Evolutionary conservation across 92 coral and sea anemone genomes (phyloP).

Genomic region (Palythoa caribaeorum): DNA sequence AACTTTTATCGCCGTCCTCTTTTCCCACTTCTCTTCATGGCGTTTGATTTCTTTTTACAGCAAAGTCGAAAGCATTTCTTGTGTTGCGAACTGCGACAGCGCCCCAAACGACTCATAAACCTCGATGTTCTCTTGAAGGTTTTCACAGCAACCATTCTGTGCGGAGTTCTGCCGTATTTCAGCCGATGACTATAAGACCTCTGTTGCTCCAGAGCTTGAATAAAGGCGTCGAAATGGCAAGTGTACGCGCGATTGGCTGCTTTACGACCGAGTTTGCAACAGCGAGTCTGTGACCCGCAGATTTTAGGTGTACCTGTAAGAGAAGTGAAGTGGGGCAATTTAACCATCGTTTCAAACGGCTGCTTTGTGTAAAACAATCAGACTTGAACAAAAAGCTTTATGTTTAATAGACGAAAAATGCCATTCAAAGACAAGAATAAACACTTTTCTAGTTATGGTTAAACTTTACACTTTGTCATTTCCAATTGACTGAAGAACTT

Average conservation of each 20-base stretch:
- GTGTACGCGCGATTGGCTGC: conserved; percentile 33
- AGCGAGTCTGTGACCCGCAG: conserved; percentile 25
- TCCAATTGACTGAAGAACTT: neutral
- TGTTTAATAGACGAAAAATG: neutral
- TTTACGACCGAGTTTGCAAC: conserved; percentile 34
- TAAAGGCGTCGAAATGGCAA: conserved; percentile 32
- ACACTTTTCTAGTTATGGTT: neutral
- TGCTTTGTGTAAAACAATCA: neutral
- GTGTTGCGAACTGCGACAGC: conserved; percentile 28
- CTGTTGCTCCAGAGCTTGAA: conserved; percentile 38
- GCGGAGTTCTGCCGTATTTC: conserved; percentile 8
- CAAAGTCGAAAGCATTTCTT: conserved; percentile 42
- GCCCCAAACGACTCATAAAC: conserved; percentile 30
- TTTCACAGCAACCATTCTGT: conserved; percentile 38
- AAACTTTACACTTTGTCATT: conserved; percentile 3
- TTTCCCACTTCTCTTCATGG: conserved; percentile 11
- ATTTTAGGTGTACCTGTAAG: neutral
- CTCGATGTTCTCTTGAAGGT: conserved; percentile 25
- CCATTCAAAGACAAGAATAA: neutral
- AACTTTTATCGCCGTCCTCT: neutral
- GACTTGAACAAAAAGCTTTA: neutral
- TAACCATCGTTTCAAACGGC: neutral
- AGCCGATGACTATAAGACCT: conserved; percentile 37
- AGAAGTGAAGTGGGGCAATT: neutral
- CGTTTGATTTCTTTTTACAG: conserved; percentile 28